Base-by-base conservation (phyloP, 2,888 invertebrate species). In the Pyrrhia umbra region DNA sequence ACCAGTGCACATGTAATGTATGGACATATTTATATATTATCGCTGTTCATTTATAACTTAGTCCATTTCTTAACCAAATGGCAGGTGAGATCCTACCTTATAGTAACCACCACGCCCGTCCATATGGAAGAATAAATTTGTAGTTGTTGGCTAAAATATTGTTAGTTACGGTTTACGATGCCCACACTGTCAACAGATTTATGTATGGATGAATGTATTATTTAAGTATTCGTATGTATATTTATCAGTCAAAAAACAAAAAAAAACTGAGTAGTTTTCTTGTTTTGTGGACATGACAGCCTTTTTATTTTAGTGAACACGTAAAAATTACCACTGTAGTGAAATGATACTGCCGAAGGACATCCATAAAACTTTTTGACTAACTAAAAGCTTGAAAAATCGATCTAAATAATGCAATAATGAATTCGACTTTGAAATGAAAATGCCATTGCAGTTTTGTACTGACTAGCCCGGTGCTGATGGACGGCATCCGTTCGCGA, bases 1-100 rank as follows among this genome's bases (percentile, higher is more conserved):
- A n/a, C n/a, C n/a, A n/a, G n/a, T n/a, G n/a, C n/a, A n/a, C n/a
- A n/a, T n/a, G n/a, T n/a, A n/a, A n/a, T n/a, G n/a, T n/a, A n/a
- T n/a, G n/a, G n/a, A n/a, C n/a, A n/a, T n/a, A 5, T n/a, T 34
- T n/a, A 27, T 1, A 27, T 56, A 15, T n/a, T n/a, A n/a, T 2
- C 62, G 54, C 66, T 56, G 0, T 23, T 25, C 56, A 60, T 55
- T 59, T 67, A 13, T 78, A 21, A 34, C 79, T 85, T 88, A 66
- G 2, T 58, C 82, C 73, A 69, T 23, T 67, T 66, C 20, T 69
- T 77, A 79, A 81, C 83, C 82, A 81, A 88, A 88, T 88, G 88
- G 92, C 93, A 94, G 93, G 93, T 93, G 94, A 92, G 88, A 87
- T 88, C 87, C 85, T 88, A 90, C 85, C 87, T 90, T 90, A 90